These are phyloP conservation scores for Agelas oroides DNA, from an alignment of 37 sponge, comb jelly and placozoan genomes.

Conservation along the genomic window DNA sequence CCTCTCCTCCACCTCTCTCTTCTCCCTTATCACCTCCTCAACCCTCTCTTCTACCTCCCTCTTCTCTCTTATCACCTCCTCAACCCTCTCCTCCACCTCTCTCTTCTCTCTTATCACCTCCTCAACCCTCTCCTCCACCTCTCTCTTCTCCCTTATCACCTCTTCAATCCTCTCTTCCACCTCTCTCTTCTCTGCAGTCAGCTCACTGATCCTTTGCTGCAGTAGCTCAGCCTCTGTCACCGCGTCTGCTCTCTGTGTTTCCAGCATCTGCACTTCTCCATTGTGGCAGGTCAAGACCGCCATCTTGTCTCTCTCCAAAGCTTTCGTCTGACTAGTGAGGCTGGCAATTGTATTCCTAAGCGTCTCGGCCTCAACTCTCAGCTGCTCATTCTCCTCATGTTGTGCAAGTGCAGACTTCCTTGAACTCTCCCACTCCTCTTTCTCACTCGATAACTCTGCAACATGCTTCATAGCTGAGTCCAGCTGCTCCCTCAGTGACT, in stretches of 20 bases:
- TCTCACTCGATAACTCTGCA: background rate
- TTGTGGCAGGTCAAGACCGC: background rate
- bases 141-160: background rate
- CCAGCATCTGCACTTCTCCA: background rate
- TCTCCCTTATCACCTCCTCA: background rate
- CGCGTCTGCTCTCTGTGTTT: background rate
- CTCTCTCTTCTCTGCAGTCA: conserved; percentile 25
- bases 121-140: background rate
- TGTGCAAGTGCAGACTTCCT: no score
- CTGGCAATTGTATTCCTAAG: background rate
- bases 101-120: background rate
- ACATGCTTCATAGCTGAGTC: background rate
- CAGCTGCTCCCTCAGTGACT: background rate
- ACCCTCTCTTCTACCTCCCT: background rate
- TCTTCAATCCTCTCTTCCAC: background rate
- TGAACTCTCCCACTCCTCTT: background rate
- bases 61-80: conserved; percentile 35
- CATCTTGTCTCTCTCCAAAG: background rate
- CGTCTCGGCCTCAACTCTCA: no score
- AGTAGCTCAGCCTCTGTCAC: conserved; percentile 38
- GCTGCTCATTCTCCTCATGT: no score
- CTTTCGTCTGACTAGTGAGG: background rate
- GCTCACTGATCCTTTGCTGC: conserved; percentile 48
- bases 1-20: conserved; percentile 34
- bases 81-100: conserved; percentile 24